Base-by-base conservation (phyloP, 2,888 invertebrate species). In the Cryptus armator region DNA sequence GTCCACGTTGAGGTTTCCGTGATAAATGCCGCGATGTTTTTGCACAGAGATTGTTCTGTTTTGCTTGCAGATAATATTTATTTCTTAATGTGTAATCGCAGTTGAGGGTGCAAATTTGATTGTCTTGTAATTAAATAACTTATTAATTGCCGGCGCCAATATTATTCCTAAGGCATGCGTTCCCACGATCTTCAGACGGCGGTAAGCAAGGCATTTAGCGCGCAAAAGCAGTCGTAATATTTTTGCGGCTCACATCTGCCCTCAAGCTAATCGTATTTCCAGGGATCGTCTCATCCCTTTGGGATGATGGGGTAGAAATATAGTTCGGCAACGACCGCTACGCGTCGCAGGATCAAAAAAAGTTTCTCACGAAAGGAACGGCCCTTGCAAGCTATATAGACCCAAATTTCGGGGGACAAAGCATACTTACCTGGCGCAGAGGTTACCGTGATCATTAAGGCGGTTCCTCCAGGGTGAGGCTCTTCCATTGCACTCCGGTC, bases 401-500 rank as follows among this genome's bases (percentile, higher is more conserved):
- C 66, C 37, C 10, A 37, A n/a, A 7, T 29, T n/a, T 9, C 3
- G 67, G 53, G 51, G 14, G 51, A 14, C 51, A 37, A 51, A 66
- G 37, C 51, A 62, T 74, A 62, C 59, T 62, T 62, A 83, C 74
- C 83, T 83, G 83, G 83, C 82, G 77, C 82, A 82, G 70, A 80
- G 79, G 79, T 72, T 76, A 76, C 76, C 76, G 75, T 81, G 81
- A 81, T 68, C 81, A 75, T 43, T 9, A 81, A 81, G 75, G 75
- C 78, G 83, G 78, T 83, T 83, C 83, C 83, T 83, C 78, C 83
- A 83, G 74, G 83, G 74, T 70, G 83, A 83, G 83, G 78, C 83
- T 83, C 83, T 78, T 83, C 83, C 83, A 83, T 78, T 83, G 83
- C 83, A 83, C 83, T 51, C 24, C 93, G 95, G 94, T 93, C 90